A percentile compares a stretch with the other conserved stretches of the same genome.
Evolutionary conservation across 2,888 invertebrate species (phyloP).

Genomic region (Cephus spinipes): DNA sequence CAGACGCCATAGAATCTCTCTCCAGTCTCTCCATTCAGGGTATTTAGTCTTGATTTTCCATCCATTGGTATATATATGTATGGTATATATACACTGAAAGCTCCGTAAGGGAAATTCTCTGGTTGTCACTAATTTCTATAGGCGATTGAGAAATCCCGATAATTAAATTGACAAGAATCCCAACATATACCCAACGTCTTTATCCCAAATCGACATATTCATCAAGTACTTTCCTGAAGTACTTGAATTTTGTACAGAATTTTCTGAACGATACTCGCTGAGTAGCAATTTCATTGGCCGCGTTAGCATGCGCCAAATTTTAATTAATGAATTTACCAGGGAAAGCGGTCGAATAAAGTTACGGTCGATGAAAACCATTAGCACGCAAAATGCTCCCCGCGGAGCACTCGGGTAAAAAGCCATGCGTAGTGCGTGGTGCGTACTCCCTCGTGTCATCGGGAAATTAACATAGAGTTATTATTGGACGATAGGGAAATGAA

Average conservation of each 20-base stretch:
- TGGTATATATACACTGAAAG: background rate
- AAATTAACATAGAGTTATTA: conserved; percentile 55
- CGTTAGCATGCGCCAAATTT: conserved; percentile 50
- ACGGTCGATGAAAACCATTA: conserved; percentile 52
- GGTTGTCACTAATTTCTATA: background rate
- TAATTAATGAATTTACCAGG: conserved; percentile 53
- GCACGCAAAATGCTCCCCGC: conserved; percentile 44
- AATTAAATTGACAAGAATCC: background rate
- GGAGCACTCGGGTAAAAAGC: conserved; percentile 41
- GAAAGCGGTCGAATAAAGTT: conserved; percentile 52
- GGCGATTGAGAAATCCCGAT: background rate
- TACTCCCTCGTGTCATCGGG: conserved; percentile 29
- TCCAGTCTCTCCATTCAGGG: background rate
- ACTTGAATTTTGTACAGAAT: background rate
- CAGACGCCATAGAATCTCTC: background rate
- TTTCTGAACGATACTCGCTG: background rate
- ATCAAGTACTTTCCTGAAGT: background rate
- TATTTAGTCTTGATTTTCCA: conserved; percentile 18
- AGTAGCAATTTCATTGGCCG: conserved; percentile 33
- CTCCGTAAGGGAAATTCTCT: background rate
- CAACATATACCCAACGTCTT: background rate
- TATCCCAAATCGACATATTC: background rate
- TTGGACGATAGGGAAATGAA: conserved; percentile 22
- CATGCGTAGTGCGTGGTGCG: conserved; percentile 17
- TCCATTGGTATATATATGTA: no score